Percentiles rank a stretch among this genome's conserved stretches.
Evolutionary conservation across 2,888 invertebrate genomes (phyloP).

Genomic region (Hecatera dysodea): DNA sequence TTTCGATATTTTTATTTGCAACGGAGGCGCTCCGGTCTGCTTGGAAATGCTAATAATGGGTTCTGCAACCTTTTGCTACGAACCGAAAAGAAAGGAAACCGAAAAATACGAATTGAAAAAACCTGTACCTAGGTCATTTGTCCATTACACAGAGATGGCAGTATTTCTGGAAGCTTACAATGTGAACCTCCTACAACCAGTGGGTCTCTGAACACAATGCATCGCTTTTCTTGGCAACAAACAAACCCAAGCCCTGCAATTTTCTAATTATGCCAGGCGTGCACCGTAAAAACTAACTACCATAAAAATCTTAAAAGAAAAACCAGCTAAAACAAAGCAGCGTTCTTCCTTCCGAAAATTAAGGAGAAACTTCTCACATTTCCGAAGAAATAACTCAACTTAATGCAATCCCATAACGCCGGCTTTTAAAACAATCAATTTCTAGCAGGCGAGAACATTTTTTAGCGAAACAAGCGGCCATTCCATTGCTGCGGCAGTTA

Average conservation of each 20-base stretch:
- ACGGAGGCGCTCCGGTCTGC: conserved; percentile 63
- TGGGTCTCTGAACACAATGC: background rate
- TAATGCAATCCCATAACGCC: conserved; percentile 49
- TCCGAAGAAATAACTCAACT: conserved; percentile 46
- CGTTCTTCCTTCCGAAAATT: conserved; percentile 9
- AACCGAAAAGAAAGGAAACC: conserved; percentile 37
- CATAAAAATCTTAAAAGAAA: conserved; percentile 15
- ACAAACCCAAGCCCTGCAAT: conserved; percentile 12
- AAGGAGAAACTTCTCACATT: conserved; percentile 50
- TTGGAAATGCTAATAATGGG: conserved; percentile 71
- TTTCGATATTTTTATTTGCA: conserved; percentile 72
- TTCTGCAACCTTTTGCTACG: conserved; percentile 63
- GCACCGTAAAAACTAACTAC: conserved; percentile 38
- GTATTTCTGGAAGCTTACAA: background rate
- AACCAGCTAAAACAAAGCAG: conserved; percentile 12
- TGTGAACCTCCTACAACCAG: background rate
- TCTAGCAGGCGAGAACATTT: conserved; percentile 49
- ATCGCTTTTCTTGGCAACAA: background rate
- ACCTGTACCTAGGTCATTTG: background rate
- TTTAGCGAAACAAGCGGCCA: conserved; percentile 58
- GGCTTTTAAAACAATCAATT: conserved; percentile 62
- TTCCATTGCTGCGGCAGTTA: conserved; percentile 62
- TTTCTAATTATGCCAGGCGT: conserved; percentile 23
- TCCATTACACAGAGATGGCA: background rate
- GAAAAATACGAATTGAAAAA: no score